phyloP scores from a whole-genome alignment of 2,113 vertebrate species.

The Tetrao urogallus region DNA sequence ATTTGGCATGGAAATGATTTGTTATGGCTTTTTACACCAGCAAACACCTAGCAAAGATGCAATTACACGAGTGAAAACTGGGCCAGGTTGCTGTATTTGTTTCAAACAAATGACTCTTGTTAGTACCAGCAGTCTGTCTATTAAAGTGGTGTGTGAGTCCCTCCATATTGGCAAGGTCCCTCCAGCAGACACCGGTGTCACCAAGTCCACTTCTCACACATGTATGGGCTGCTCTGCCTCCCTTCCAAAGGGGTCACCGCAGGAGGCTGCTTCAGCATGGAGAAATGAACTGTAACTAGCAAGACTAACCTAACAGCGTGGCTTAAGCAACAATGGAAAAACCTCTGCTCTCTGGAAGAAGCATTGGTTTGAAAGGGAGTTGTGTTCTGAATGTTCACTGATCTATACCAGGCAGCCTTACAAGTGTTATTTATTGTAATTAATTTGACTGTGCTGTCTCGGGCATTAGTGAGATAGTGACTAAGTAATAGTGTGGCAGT shows the following conservation, averaged over 20 bases:
- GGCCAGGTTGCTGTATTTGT: background rate
- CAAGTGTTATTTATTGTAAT: background rate
- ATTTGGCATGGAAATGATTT: background rate
- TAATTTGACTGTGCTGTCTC: background rate
- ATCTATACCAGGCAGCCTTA: background rate
- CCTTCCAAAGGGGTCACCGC: background rate
- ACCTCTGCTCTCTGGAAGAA: background rate
- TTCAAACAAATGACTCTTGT: background rate
- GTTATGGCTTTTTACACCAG: background rate
- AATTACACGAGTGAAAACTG: background rate
- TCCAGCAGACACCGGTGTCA: background rate
- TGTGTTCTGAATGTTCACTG: background rate
- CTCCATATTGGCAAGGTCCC: background rate
- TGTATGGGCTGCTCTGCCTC: background rate
- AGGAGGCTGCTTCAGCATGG: fast-evolving
- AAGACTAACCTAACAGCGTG: background rate
- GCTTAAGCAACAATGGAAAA: background rate
- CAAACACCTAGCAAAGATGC: background rate
- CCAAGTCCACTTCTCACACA: background rate
- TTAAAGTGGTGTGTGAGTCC: background rate
- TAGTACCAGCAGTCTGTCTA: background rate
- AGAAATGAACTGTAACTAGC: background rate
- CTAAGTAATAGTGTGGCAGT: background rate
- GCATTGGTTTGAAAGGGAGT: background rate
- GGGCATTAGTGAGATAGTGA: background rate